Evolutionary conservation across 2,888 invertebrate species (phyloP).

Genomic region (Heliothis peltigera): DNA sequence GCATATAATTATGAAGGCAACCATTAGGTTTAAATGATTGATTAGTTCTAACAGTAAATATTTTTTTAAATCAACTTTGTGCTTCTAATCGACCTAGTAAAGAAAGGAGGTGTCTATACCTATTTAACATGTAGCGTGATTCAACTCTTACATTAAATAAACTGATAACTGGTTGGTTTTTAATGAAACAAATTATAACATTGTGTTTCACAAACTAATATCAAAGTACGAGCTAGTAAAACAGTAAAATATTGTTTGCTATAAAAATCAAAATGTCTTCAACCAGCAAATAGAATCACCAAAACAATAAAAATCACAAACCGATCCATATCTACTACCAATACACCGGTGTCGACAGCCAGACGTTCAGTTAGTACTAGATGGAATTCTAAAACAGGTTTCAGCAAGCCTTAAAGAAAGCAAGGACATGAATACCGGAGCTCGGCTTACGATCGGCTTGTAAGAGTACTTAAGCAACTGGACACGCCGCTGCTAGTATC

Average conservation of each 20-base stretch:
- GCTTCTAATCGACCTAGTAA: too few species aligned
- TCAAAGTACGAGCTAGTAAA: neutral
- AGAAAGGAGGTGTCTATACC: too few species aligned
- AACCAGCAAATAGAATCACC: neutral
- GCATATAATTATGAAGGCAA: too few species aligned
- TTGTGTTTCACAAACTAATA: neutral
- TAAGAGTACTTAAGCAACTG: too few species aligned
- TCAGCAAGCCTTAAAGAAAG: conserved; percentile 69
- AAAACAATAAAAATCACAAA: conserved; percentile 36
- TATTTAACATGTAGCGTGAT: too few species aligned
- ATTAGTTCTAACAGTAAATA: too few species aligned
- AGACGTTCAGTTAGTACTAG: conserved; percentile 67
- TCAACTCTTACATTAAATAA: too few species aligned
- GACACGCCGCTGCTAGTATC: too few species aligned
- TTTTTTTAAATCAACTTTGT: too few species aligned
- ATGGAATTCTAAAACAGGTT: conserved; percentile 75
- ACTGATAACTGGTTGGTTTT: too few species aligned
- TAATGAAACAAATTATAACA: too few species aligned
- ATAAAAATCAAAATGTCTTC: neutral
- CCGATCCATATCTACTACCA: conserved; percentile 38
- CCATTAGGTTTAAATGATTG: too few species aligned
- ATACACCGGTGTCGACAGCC: conserved; percentile 58
- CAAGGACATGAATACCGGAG: conserved; percentile 74
- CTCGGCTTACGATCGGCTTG: conserved; percentile 53
- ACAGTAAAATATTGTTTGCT: neutral